Percentiles rank a stretch among this genome's conserved stretches.
Evolutionary conservation across 1,140 invertebrate species (phyloP).

Genomic region (Zaprionus kolodkinae): DNA sequence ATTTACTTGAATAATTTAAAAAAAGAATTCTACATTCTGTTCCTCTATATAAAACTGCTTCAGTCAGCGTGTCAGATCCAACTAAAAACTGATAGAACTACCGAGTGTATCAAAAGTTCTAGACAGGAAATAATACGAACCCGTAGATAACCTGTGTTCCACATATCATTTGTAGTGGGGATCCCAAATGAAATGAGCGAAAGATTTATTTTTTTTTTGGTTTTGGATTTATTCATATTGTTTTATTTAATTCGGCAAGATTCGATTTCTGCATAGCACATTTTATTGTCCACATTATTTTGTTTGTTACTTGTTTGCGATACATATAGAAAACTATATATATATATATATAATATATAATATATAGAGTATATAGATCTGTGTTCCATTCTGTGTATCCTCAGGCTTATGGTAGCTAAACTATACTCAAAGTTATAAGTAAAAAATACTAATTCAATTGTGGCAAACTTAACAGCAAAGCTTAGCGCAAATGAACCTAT

Average conservation of each 20-base stretch:
- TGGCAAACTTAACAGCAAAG: conserved; percentile 63
- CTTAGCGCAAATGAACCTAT: conserved; percentile 7
- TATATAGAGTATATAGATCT: conserved; percentile 37
- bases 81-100: background rate
- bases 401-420: conserved; percentile 55
- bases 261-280: conserved; percentile 38
- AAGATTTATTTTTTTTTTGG: background rate
- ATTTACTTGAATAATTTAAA: background rate
- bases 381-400: conserved; percentile 22
- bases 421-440: conserved; percentile 23
- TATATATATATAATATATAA: conserved; percentile 22
- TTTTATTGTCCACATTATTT: conserved; percentile 60
- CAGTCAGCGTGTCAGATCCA: background rate
- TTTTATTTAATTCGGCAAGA: conserved; percentile 13
- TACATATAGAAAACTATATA: conserved; percentile 34
- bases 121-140: background rate
- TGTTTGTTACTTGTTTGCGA: conserved; percentile 42
- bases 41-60: background rate
- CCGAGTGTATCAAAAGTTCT: background rate
- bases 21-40: background rate
- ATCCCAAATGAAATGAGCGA: background rate
- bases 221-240: background rate
- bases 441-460: conserved; percentile 58
- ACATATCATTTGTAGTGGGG: background rate
- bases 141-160: background rate